A percentile compares a stretch with the other conserved stretches of the same genome.
phyloP scores from a whole-genome alignment of 2,888 invertebrate genomes.

The Odontothrips loti region DNA sequence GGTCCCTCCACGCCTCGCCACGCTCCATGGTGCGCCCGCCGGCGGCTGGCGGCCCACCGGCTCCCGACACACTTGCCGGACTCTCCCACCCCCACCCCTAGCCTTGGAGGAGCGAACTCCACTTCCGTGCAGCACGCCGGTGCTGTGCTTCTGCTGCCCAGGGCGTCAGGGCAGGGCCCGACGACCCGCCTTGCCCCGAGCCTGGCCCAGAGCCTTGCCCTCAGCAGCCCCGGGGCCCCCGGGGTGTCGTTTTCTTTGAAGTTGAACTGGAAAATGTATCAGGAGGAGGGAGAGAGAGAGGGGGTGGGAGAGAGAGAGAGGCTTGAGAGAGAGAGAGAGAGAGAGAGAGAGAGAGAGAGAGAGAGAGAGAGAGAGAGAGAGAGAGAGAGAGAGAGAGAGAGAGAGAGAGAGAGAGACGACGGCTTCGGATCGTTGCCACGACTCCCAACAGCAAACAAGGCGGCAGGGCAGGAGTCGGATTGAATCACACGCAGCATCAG shows the following conservation, averaged over 20 bases:
- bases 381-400: too few species aligned
- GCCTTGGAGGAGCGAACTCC: too few species aligned
- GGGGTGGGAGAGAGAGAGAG: too few species aligned
- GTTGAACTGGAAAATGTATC: conserved; percentile 25
- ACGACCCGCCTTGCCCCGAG: too few species aligned
- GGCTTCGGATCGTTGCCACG: not conserved
- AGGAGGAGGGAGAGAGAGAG: not conserved
- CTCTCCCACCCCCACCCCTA: not conserved
- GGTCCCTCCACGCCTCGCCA: not conserved
- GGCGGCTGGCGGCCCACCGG: not conserved
- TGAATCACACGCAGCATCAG: not conserved
- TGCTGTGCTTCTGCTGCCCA: too few species aligned
- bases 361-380: too few species aligned
- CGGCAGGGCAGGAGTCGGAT: not conserved
- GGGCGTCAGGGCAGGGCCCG: not conserved
- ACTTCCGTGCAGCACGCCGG: not conserved
- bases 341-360: not conserved
- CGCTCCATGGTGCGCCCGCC: not conserved
- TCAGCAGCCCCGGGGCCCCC: not conserved
- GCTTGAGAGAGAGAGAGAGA: too few species aligned
- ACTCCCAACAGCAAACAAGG: not conserved
- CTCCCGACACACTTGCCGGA: too few species aligned
- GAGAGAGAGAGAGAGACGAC: not conserved
- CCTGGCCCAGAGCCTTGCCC: too few species aligned
- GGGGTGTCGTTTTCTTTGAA: conserved; percentile 24